Conservation (phyloP, 2,888 invertebrate genomes). For the Dascillus cervinus region DNA sequence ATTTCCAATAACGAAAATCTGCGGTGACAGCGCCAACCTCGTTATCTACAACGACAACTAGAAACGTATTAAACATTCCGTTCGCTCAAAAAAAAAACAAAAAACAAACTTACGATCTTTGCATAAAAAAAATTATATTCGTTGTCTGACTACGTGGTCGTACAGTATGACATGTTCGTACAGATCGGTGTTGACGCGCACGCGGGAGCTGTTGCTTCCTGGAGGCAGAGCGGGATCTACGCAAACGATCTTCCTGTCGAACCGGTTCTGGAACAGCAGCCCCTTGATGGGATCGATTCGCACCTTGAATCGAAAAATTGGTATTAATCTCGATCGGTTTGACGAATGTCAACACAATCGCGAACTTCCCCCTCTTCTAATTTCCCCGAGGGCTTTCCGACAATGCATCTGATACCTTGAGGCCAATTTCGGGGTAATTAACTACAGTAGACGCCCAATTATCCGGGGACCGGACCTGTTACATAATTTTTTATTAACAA, state of each 20-base stretch:
- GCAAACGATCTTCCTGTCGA: constrained; percentile 68
- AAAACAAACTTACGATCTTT: no score
- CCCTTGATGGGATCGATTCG: constrained; percentile 66
- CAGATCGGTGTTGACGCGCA: constrained; percentile 53
- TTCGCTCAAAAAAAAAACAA: no score
- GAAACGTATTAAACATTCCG: no score
- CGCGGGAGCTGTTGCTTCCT: constrained; percentile 60
- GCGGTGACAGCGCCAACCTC: no score
- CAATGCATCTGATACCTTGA: constrained; percentile 4
- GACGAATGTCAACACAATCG: no score
- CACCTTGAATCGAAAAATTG: no score
- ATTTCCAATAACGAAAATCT: no score
- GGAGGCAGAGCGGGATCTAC: constrained; percentile 59
- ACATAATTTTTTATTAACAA: no score
- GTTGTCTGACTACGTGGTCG: constrained; percentile 64
- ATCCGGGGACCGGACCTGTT: no score
- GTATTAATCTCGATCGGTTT: no score
- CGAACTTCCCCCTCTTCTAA: constrained; percentile 3
- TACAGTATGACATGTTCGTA: constrained; percentile 73
- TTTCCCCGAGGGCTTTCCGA: constrained; percentile 8
- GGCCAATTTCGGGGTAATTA: constrained; percentile 4
- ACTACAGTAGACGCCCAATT: no score
- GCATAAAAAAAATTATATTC: constrained; percentile 30
- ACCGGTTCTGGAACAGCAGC: constrained; percentile 69
- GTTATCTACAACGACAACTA: no score